Conservation (phyloP, 2,113 vertebrate species). For the Maccullochella peelii region DNA sequence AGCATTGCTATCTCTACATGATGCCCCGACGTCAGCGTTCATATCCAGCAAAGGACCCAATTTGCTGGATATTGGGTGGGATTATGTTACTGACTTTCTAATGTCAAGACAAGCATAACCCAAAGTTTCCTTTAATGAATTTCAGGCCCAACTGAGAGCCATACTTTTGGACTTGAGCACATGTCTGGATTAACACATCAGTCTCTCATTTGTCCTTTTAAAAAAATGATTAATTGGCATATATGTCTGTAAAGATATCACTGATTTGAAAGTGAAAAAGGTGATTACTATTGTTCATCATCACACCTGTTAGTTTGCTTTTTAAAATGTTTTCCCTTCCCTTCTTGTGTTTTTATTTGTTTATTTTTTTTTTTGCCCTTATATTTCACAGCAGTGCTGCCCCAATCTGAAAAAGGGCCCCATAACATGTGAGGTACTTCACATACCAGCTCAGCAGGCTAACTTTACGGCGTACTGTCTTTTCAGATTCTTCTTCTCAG, state of each 20-base stretch:
- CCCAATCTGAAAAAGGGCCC: constrained; percentile 63
- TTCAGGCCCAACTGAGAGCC: not conserved
- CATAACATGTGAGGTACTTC: constrained; percentile 65
- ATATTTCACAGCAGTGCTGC: constrained; percentile 66
- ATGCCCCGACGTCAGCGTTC: not conserved
- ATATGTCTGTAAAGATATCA: not conserved
- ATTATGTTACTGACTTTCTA: not conserved
- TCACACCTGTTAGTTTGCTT: constrained; percentile 17
- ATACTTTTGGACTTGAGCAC: not conserved
- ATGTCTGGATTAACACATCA: not conserved
- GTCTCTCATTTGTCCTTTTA: not conserved
- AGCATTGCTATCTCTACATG: not conserved
- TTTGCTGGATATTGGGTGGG: not conserved
- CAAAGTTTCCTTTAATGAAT: not conserved
- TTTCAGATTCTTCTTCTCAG: constrained; percentile 1
- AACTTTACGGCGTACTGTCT: constrained; percentile 5
- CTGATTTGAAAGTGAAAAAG: not conserved
- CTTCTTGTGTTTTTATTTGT: constrained; percentile 21
- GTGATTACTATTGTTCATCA: not conserved
- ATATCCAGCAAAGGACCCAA: not conserved
- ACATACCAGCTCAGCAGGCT: constrained; percentile 38
- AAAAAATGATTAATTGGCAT: not conserved
- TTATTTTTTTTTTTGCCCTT: constrained; percentile 28
- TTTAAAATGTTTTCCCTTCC: constrained; percentile 6
- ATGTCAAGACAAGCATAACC: not conserved